phyloP scores from a whole-genome alignment of 30 jellyfish, hydroid and myxozoan species.

The Aurelia aurita region DNA sequence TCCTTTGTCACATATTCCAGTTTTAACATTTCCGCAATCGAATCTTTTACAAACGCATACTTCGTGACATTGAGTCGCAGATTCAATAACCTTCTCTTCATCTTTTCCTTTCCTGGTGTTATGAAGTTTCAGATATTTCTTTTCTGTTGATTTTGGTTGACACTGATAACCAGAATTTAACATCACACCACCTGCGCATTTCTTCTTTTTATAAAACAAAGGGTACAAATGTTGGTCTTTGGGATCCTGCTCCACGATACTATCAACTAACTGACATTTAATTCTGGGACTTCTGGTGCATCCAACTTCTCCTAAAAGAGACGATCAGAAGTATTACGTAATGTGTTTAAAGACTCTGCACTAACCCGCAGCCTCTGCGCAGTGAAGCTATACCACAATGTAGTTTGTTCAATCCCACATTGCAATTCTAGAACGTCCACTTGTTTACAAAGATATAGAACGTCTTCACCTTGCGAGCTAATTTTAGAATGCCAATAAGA shows the following conservation, averaged over 20 bases:
- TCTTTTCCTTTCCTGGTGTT: not conserved
- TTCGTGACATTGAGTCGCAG: slow-evolving; percentile 26
- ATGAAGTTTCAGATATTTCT: not conserved
- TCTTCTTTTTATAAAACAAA: not conserved
- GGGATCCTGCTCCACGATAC: slow-evolving; percentile 24
- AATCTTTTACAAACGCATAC: slow-evolving; percentile 19
- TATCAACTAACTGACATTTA: slow-evolving; percentile 1
- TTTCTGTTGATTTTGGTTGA: slow-evolving; percentile 1
- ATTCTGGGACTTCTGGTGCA: not conserved
- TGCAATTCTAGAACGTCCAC: too few species aligned
- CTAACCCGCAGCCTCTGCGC: too few species aligned
- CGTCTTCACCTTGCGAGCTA: too few species aligned
- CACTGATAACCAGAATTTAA: slow-evolving; percentile 13
- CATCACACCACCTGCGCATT: slow-evolving; percentile 4
- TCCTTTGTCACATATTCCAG: not conserved
- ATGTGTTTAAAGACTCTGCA: too few species aligned
- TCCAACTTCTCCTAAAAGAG: too few species aligned
- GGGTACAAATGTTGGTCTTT: not conserved
- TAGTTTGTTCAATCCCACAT: too few species aligned
- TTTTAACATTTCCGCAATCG: not conserved
- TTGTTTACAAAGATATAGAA: too few species aligned
- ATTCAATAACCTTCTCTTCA: not conserved
- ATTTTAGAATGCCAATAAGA: too few species aligned
- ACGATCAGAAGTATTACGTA: too few species aligned
- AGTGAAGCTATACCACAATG: too few species aligned